Evolutionary conservation across 2,797 vertebrate species (phyloP).

Genomic region (Lepilemur septentrionalis): DNA sequence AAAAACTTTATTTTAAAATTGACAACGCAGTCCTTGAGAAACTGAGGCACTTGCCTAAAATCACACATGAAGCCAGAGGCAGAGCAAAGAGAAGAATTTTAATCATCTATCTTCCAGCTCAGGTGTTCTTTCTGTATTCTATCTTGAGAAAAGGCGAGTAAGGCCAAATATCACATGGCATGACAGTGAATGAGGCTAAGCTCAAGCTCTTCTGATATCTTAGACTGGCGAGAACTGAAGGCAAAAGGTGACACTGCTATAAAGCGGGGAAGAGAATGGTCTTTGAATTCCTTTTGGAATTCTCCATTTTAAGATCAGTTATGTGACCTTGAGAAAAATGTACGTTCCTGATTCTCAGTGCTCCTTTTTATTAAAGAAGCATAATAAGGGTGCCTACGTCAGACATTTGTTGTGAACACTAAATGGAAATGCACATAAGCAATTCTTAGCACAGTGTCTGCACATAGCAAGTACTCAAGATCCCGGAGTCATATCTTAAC

Average conservation of each 20-base stretch:
- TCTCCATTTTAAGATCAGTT: background rate
- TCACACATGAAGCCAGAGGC: background rate
- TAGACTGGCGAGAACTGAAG: background rate
- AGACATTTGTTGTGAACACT: background rate
- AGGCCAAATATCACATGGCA: background rate
- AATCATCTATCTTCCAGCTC: background rate
- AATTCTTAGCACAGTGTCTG: background rate
- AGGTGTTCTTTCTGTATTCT: background rate
- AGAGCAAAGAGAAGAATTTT: background rate
- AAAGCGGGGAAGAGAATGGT: background rate
- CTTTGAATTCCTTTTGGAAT: background rate
- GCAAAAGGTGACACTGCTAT: background rate
- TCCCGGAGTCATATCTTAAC: background rate
- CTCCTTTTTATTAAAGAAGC: background rate
- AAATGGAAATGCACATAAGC: background rate
- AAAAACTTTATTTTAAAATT: conserved; percentile 4
- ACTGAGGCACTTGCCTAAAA: background rate
- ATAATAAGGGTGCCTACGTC: background rate
- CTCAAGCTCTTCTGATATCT: background rate
- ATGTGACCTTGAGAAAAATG: background rate
- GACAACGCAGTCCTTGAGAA: background rate
- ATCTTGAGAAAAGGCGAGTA: background rate
- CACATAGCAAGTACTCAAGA: background rate
- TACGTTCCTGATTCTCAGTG: background rate
- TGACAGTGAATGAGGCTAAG: background rate